Evolutionary conservation across 2,797 vertebrate species (phyloP), one percentile per base, ranked within the genome.

Genomic region (Tapera naevia): DNA sequence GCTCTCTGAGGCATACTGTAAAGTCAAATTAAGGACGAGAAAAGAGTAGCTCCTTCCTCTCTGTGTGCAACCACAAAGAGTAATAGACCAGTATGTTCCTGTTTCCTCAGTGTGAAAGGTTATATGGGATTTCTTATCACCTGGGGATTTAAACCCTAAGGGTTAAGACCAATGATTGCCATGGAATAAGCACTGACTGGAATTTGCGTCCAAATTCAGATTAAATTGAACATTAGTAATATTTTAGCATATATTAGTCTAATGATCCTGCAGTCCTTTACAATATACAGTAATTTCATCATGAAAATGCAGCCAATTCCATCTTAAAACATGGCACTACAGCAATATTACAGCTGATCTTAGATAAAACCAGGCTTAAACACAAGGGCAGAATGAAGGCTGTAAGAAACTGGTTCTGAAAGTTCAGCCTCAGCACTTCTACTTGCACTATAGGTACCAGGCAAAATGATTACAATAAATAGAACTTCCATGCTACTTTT

Each of bases 131-230:
- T 91, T 82, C 79, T 86, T 76, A 80, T 89, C 84, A 93, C 25
- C 62, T 27, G 46, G 35, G 45, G 51, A 78, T 86, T 95, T 72
- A 74, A 79, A 64, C 17, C n/a, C 85, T 14, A 35, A 69, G 45
- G 72, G 61, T 43, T 65, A 54, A 43, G 37, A 56, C 24, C 15
- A 58, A 3, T 0, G 0, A 27, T 91, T 94, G 89, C 72, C 72
- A 89, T 41, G 53, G 75, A 85, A 41, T 60, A 76, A 76, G 5
- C 4, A 0, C 50, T 33, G 62, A 45, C 58, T 73, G 45, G 64
- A 73, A 94, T 93, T 86, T 91, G 39, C 86, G 89, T 87, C 12
- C 30, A 54, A 71, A 74, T 43, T 65, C 67, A 85, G 90, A 78
- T 6, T 7, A 61, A 93, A 56, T 25, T 57, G 79, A 85, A 79